These are phyloP conservation scores for Pomacea canaliculata DNA, from an alignment of 2,888 invertebrate species.

Conservation along the genomic window DNA sequence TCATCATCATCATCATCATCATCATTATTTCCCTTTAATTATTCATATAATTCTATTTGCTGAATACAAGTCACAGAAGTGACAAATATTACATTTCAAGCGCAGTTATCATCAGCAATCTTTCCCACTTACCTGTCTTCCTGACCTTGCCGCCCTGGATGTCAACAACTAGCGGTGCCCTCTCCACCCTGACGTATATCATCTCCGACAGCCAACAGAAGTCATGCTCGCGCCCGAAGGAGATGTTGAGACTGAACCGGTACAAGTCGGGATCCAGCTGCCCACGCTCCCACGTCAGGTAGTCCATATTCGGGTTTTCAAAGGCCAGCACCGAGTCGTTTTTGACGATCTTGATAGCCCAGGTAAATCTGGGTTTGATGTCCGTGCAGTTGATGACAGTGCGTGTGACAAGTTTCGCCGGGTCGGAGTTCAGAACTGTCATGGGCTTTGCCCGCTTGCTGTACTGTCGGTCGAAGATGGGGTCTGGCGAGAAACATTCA, in stretches of 20 bases:
- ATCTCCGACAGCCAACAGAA: neutral
- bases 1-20: too few relatives aligned
- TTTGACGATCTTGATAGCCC: neutral
- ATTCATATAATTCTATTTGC: too few relatives aligned
- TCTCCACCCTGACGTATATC: neutral
- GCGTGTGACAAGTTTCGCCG: neutral
- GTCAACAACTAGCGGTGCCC: neutral
- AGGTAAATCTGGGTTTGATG: neutral
- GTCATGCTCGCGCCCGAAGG: neutral
- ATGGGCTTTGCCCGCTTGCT: neutral
- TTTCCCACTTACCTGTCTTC: neutral
- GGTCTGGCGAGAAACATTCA: neutral
- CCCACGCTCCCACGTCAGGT: neutral
- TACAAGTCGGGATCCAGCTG: neutral
- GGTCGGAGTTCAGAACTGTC: neutral
- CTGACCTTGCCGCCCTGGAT: slow-evolving; percentile 3
- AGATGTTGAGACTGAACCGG: slow-evolving; percentile 6
- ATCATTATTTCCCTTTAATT: too few relatives aligned
- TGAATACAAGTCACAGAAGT: too few relatives aligned
- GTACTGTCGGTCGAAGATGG: slow-evolving; percentile 10
- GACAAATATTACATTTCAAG: neutral
- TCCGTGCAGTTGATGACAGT: slow-evolving; percentile 1
- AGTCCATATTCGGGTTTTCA: neutral
- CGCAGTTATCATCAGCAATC: neutral
- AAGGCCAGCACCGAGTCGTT: neutral